Conservation (phyloP, 2,797 vertebrate species). For the Remorina albescens region DNA sequence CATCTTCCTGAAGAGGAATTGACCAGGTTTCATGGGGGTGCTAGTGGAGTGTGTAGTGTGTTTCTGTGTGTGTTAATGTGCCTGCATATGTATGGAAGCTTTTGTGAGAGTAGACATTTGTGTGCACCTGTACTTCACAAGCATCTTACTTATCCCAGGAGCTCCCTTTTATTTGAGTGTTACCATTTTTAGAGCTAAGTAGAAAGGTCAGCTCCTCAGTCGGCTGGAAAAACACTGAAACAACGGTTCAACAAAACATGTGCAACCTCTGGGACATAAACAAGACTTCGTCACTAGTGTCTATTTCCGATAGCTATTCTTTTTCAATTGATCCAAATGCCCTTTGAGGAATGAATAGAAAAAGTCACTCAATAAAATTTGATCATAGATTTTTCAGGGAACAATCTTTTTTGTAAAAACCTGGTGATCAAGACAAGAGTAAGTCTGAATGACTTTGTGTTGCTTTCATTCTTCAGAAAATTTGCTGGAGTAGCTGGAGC, state of each 20-base stretch:
- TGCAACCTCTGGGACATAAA: constrained; percentile 50
- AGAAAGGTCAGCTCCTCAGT: constrained; percentile 79
- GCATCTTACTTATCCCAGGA: constrained; percentile 59
- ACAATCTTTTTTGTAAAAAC: not conserved
- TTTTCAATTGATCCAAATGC: not conserved
- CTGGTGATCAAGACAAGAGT: not conserved
- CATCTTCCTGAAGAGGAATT: constrained; percentile 71
- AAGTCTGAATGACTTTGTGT: not conserved
- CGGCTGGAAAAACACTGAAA: constrained; percentile 60
- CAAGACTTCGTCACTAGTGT: constrained; percentile 35
- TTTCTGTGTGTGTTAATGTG: constrained; percentile 9
- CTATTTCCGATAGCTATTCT: not conserved
- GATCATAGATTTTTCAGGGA: not conserved
- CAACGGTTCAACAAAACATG: constrained; percentile 52
- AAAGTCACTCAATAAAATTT: not conserved
- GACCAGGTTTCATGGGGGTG: constrained; percentile 45
- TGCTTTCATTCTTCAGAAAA: not conserved
- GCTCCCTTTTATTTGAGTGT: constrained; percentile 64
- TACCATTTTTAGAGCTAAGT: constrained; percentile 78
- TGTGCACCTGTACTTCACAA: constrained; percentile 32
- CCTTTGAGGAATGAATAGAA: not conserved
- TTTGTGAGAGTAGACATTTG: constrained; percentile 19
- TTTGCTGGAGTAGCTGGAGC: not conserved
- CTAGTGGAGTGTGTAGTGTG: constrained; percentile 29
- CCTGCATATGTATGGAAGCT: constrained; percentile 19